phyloP scores from a whole-genome alignment of 2,888 invertebrate genomes.

The Alviniconcha strummeri region DNA sequence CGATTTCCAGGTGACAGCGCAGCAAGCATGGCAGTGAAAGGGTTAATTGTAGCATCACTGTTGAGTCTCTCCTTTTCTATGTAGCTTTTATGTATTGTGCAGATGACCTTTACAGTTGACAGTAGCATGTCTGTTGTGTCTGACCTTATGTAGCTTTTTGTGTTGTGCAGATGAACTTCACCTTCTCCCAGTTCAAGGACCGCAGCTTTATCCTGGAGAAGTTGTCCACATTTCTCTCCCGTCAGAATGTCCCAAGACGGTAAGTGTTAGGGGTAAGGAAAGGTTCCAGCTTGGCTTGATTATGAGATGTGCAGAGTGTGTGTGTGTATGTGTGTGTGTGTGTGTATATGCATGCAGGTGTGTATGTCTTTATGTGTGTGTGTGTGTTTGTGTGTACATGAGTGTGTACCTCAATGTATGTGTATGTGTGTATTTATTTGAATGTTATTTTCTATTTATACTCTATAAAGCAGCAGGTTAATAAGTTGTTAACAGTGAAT shows the following conservation, averaged over 20 bases:
- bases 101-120: too few species aligned
- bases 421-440: background rate
- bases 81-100: too few species aligned
- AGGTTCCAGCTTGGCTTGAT: too few species aligned
- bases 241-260: constrained; percentile 71
- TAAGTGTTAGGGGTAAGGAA: constrained; percentile 21
- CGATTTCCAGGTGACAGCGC: too few species aligned
- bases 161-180: constrained; percentile 79
- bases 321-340: background rate
- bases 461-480: background rate
- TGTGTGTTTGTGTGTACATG: background rate
- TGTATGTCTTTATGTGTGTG: constrained; percentile 2
- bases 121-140: too few species aligned
- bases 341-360: background rate
- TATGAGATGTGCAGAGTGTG: background rate
- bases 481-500: too few species aligned
- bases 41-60: too few species aligned
- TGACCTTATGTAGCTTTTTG: background rate
- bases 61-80: too few species aligned
- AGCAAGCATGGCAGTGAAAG: too few species aligned
- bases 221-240: constrained; percentile 89
- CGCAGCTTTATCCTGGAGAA: constrained; percentile 91
- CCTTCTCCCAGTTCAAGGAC: constrained; percentile 91
- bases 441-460: background rate
- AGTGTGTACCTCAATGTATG: background rate